Conservation (phyloP, 1,140 invertebrate species). For the Aphelinus certus region DNA sequence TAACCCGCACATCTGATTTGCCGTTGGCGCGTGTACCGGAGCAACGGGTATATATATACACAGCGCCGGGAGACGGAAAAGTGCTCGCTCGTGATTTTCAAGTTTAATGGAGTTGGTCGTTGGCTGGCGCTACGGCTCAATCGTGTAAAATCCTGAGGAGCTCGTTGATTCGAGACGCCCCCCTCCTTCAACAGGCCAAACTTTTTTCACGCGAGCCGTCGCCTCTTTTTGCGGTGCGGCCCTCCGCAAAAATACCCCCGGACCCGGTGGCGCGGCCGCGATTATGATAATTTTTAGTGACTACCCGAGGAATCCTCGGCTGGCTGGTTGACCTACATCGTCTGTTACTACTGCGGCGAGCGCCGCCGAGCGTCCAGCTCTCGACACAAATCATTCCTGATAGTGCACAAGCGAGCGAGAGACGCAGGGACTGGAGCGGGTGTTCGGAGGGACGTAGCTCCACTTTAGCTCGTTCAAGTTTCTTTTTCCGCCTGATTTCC, state of each 20-base stretch:
- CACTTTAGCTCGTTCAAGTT: conserved; percentile 1
- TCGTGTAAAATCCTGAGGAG: background rate
- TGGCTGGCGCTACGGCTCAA: background rate
- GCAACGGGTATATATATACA: background rate
- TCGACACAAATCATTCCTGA: conserved; percentile 29
- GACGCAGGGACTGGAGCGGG: background rate
- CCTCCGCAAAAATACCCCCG: background rate
- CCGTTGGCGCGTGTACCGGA: too few species aligned
- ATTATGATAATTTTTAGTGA: conserved; percentile 32
- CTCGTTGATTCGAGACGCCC: background rate
- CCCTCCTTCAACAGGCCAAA: background rate
- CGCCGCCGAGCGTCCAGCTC: conserved; percentile 8
- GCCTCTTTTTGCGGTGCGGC: background rate
- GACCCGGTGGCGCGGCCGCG: background rate
- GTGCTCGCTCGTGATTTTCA: background rate
- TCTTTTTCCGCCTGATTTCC: conserved; percentile 31
- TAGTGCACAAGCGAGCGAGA: conserved; percentile 7
- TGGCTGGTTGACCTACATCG: conserved; percentile 26
- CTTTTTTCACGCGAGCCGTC: background rate
- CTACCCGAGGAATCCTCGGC: background rate
- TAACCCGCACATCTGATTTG: too few species aligned
- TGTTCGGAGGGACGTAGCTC: background rate
- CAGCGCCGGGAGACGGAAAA: background rate
- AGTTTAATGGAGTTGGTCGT: background rate
- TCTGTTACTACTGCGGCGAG: conserved; percentile 2